A percentile compares a stretch with the other conserved stretches of the same genome.
These are phyloP conservation scores for Timema podura DNA, from an alignment of 2,888 invertebrate species.

Conservation along the genomic window DNA sequence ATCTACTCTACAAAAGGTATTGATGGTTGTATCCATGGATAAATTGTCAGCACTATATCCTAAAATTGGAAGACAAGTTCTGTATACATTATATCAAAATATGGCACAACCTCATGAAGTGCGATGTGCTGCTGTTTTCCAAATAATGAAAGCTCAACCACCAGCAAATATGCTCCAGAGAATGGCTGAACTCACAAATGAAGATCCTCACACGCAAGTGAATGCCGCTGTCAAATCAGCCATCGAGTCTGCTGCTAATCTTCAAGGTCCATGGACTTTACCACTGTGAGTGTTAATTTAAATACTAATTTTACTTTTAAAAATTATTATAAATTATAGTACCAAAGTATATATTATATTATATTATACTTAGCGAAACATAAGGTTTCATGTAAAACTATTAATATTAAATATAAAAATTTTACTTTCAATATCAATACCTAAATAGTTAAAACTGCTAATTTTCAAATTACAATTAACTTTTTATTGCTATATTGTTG, in stretches of 20 bases:
- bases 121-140: constrained; percentile 59
- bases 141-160: constrained; percentile 58
- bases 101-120: constrained; percentile 60
- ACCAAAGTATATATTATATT: neutral
- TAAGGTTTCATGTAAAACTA: too few relatives aligned
- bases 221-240: constrained; percentile 60
- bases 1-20: constrained; percentile 58
- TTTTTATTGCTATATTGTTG: neutral
- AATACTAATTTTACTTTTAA: too few relatives aligned
- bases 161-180: constrained; percentile 60
- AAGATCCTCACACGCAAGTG: constrained; percentile 60
- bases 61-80: constrained; percentile 51
- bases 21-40: constrained; percentile 57
- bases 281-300: constrained; percentile 51
- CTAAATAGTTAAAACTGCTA: neutral
- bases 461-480: neutral
- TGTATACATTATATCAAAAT: constrained; percentile 64
- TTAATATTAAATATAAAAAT: neutral
- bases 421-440: neutral
- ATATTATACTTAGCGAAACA: neutral
- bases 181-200: constrained; percentile 64
- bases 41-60: constrained; percentile 53
- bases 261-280: constrained; percentile 45
- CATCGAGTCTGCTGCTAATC: constrained; percentile 53
- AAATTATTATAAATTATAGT: too few relatives aligned